phyloP scores from a whole-genome alignment of 2,113 vertebrate genomes.

The Puma concolor region DNA sequence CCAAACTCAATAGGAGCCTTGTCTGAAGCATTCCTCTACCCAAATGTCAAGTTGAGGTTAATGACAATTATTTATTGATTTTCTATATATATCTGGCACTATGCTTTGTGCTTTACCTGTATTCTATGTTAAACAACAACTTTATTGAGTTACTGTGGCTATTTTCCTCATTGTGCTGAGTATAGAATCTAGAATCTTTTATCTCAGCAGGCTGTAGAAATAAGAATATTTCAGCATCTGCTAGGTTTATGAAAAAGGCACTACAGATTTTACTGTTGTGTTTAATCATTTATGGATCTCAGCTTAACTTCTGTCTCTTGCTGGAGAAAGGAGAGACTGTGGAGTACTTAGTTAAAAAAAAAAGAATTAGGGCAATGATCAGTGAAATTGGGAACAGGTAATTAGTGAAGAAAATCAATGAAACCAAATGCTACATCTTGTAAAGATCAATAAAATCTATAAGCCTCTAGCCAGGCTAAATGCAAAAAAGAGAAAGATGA shows the following conservation, averaged over 20 bases:
- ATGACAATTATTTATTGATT: not conserved
- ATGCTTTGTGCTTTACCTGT: not conserved
- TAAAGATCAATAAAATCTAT: not conserved
- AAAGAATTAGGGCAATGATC: not conserved
- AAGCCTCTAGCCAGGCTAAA: not conserved
- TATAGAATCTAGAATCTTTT: not conserved
- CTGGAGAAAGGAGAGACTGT: not conserved
- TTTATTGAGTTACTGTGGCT: not conserved
- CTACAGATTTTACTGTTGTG: not conserved
- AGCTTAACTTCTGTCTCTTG: not conserved
- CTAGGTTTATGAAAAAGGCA: not conserved
- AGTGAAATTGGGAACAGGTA: not conserved
- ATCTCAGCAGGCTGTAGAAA: not conserved
- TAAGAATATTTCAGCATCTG: not conserved
- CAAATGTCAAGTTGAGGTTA: not conserved
- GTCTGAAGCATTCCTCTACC: not conserved
- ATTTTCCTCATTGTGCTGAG: not conserved
- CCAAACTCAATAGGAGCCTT: not conserved
- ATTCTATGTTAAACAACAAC: not conserved
- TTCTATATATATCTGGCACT: too few relatives aligned
- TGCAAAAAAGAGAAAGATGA: not conserved
- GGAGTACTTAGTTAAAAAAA: not conserved
- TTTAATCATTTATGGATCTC: not conserved
- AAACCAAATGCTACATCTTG: not conserved
- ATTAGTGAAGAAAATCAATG: not conserved